These are phyloP conservation scores for Neomorphus geoffroyi DNA, from an alignment of 2,797 vertebrate genomes.

Conservation along the genomic window DNA sequence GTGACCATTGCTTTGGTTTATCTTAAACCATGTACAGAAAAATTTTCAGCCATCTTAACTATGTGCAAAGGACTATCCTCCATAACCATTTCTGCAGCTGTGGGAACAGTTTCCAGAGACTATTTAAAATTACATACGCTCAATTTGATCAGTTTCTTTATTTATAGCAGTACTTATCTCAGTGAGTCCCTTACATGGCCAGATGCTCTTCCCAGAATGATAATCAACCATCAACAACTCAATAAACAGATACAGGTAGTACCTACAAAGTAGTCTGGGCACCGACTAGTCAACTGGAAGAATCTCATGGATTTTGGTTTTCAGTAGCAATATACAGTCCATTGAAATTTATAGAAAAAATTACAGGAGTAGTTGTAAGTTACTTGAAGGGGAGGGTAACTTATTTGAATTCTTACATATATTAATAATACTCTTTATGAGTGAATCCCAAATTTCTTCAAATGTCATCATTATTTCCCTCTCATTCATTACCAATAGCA, in stretches of 20 bases:
- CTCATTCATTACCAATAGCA: not conserved
- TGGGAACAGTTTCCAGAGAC: not conserved
- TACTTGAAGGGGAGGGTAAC: not conserved
- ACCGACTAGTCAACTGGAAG: fast-evolving
- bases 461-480: not conserved
- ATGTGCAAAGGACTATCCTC: not conserved
- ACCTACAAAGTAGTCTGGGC: not conserved
- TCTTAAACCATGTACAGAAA: not conserved
- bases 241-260: not conserved
- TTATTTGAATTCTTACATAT: not conserved
- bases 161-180: not conserved
- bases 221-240: not conserved
- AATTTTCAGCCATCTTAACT: not conserved
- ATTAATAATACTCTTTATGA: not conserved
- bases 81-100: not conserved
- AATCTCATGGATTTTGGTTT: not conserved
- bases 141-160: not conserved
- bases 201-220: not conserved
- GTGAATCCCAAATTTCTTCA: not conserved
- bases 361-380: not conserved
- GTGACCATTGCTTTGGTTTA: not conserved
- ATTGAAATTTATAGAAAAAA: not conserved
- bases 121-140: not conserved
- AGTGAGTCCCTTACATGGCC: not conserved
- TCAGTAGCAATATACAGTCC: not conserved